Conservation (phyloP, 2,888 invertebrate species). For the Falcaria lacertinaria region DNA sequence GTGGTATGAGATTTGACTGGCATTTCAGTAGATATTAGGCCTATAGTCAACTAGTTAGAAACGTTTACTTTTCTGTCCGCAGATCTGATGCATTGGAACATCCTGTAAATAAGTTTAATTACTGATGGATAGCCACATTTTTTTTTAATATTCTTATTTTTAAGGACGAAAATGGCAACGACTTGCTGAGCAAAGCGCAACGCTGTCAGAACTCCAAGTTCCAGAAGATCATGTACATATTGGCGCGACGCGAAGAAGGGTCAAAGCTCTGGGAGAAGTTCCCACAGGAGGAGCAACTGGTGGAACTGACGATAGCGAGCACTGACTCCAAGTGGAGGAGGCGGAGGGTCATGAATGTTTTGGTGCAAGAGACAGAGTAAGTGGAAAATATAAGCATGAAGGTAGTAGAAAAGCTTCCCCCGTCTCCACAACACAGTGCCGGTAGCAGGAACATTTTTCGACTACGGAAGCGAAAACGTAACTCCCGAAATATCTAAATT, state of each 20-base stretch:
- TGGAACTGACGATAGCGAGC: slow-evolving; percentile 83
- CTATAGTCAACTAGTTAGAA: no score
- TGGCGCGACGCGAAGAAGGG: slow-evolving; percentile 77
- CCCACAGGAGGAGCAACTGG: slow-evolving; percentile 71
- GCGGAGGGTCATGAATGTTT: slow-evolving; percentile 82
- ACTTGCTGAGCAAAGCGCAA: slow-evolving; percentile 61
- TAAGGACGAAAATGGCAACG: slow-evolving; percentile 50
- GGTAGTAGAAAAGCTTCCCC: no score
- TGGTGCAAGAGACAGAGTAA: slow-evolving; percentile 82
- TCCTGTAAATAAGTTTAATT: no score
- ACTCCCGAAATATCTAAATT: no score
- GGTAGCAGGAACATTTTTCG: no score
- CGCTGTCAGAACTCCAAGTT: slow-evolving; percentile 81
- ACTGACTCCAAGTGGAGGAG: slow-evolving; percentile 83
- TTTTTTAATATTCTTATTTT: background rate
- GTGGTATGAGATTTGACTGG: no score
- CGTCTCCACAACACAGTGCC: no score
- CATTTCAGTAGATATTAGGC: no score
- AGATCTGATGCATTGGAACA: no score
- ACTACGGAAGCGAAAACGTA: no score
- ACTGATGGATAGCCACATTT: no score
- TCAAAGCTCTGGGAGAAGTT: slow-evolving; percentile 79
- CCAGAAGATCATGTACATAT: slow-evolving; percentile 80
- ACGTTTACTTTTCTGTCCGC: no score
- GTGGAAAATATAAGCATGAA: slow-evolving; percentile 20